Conservation (phyloP, 2,113 vertebrate genomes). For the Apaloderma vittatum region DNA sequence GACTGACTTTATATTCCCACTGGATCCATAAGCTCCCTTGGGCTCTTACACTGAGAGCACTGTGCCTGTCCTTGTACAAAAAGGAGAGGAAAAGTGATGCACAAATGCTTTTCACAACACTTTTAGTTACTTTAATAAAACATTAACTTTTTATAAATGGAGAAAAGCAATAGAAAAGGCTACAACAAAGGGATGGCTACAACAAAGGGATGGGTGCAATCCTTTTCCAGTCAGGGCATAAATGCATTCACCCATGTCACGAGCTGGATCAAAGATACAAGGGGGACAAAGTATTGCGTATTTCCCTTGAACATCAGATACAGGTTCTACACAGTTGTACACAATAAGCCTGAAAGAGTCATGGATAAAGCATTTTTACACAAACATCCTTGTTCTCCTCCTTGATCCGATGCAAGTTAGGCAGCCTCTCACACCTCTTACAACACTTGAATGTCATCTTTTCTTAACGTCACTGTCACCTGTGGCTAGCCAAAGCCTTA, state of each 20-base stretch:
- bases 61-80: neutral
- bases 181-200: neutral
- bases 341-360: neutral
- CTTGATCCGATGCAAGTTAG: fast-evolving
- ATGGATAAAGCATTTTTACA: neutral
- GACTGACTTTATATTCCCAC: neutral
- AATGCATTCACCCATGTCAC: neutral
- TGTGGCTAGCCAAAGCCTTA: neutral
- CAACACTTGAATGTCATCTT: neutral
- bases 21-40: neutral
- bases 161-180: neutral
- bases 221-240: neutral
- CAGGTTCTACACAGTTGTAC: neutral
- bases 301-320: fast-evolving
- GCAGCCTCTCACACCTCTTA: neutral
- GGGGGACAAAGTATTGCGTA: neutral
- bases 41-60: neutral
- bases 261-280: neutral
- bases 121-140: neutral
- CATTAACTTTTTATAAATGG: neutral
- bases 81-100: neutral
- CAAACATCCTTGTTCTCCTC: neutral
- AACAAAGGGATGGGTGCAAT: neutral
- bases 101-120: neutral
- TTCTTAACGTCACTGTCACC: neutral